A percentile compares a stretch with the other conserved stretches of the same genome.
Evolutionary conservation across 2,113 vertebrate species (phyloP).

Genomic region (Polypterus bichir): DNA sequence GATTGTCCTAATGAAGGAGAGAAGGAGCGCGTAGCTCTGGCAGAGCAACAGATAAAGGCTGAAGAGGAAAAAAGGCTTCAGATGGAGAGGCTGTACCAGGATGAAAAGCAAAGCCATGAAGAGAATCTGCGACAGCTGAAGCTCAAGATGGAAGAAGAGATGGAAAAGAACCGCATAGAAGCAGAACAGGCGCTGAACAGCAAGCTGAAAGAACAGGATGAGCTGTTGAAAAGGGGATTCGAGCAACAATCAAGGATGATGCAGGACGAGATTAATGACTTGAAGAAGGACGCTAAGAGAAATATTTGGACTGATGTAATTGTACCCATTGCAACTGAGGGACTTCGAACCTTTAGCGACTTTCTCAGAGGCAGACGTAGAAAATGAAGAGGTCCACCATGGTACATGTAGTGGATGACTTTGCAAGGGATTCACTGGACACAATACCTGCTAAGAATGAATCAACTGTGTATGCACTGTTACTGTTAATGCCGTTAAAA

Average conservation of each 20-base stretch:
- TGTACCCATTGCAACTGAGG: not conserved
- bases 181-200: constrained; percentile 17
- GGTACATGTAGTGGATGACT: too few relatives aligned
- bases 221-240: constrained; percentile 18
- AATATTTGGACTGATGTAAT: not conserved
- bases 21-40: constrained; percentile 6
- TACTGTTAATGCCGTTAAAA: too few relatives aligned
- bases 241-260: constrained; percentile 18
- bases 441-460: too few relatives aligned
- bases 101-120: constrained; percentile 15
- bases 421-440: too few relatives aligned
- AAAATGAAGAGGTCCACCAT: too few relatives aligned
- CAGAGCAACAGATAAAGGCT: constrained; percentile 19
- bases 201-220: constrained; percentile 25
- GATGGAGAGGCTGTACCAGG: constrained; percentile 10
- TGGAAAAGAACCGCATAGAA: constrained; percentile 14
- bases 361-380: too few relatives aligned
- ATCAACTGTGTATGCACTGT: too few relatives aligned
- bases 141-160: constrained; percentile 23
- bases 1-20: constrained; percentile 11
- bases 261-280: constrained; percentile 18
- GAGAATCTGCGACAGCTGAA: constrained; percentile 16
- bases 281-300: constrained; percentile 7
- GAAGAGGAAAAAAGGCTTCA: constrained; percentile 13
- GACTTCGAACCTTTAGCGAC: too few relatives aligned